These are phyloP conservation scores for Gymnocephalus cernua DNA, from an alignment of 2,113 vertebrate genomes.

Conservation along the genomic window DNA sequence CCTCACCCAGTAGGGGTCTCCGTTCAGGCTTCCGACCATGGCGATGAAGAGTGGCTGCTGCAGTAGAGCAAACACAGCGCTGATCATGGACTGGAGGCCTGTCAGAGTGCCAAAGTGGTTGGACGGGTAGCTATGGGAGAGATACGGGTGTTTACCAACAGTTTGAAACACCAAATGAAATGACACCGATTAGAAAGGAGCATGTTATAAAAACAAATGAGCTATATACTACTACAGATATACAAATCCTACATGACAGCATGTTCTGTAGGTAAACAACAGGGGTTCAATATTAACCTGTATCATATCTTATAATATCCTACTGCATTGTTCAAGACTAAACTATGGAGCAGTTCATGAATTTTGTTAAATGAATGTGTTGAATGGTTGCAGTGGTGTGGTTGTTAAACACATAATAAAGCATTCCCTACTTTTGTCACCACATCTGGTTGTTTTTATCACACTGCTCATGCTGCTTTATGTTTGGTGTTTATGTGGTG, in stretches of 20 bases:
- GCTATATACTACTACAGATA: no score
- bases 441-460: constrained; percentile 64
- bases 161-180: neutral
- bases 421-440: constrained; percentile 17
- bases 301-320: neutral
- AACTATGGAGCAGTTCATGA: neutral
- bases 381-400: neutral
- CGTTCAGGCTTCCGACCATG: constrained; percentile 86
- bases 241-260: neutral
- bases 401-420: neutral
- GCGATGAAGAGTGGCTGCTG: constrained; percentile 91
- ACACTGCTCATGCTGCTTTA: constrained; percentile 29
- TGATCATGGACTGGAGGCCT: constrained; percentile 93
- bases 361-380: neutral
- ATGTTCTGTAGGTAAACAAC: neutral
- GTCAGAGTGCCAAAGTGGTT: constrained; percentile 93
- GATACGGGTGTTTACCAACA: neutral
- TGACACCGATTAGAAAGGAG: neutral
- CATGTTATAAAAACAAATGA: neutral
- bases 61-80: constrained; percentile 89
- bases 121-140: constrained; percentile 87
- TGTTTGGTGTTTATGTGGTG: constrained; percentile 51
- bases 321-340: neutral
- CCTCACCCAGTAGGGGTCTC: constrained; percentile 89
- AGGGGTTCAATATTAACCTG: neutral